These are phyloP conservation scores for Poeciliopsis turrubarensis DNA, from an alignment of 2,113 vertebrate species.

Conservation along the genomic window DNA sequence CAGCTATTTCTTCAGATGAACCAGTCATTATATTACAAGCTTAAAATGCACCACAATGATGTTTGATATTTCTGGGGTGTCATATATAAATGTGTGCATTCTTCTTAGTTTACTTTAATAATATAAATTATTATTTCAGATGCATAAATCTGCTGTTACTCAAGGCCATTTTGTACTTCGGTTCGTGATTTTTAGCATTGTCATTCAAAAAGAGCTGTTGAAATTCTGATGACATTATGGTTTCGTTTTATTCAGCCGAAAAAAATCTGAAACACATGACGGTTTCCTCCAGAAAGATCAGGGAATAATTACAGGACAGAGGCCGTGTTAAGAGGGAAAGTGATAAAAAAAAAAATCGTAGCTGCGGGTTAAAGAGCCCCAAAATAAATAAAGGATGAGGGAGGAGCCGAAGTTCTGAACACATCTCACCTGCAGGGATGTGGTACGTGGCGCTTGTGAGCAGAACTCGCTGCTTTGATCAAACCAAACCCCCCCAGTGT, in stretches of 20 bases:
- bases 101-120: not conserved
- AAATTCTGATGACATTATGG: not conserved
- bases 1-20: slow-evolving; percentile 32
- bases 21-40: slow-evolving; percentile 58
- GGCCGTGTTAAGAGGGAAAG: slow-evolving; percentile 30
- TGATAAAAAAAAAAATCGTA: slow-evolving; percentile 26
- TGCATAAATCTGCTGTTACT: no score
- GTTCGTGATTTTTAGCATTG: no score
- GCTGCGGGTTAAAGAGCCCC: slow-evolving; percentile 43
- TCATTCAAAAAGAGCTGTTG: not conserved
- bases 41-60: not conserved
- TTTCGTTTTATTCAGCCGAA: not conserved
- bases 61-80: not conserved
- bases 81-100: no score
- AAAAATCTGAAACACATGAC: slow-evolving; percentile 4
- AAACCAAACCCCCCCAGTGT: slow-evolving; percentile 70
- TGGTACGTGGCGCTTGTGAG: slow-evolving; percentile 68
- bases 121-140: not conserved
- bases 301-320: slow-evolving; percentile 20
- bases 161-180: no score
- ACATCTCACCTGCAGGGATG: slow-evolving; percentile 64
- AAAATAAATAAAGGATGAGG: slow-evolving; percentile 53
- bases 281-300: slow-evolving; percentile 15
- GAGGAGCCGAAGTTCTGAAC: slow-evolving; percentile 8
- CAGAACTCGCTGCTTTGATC: slow-evolving; percentile 74